phyloP scores from a whole-genome alignment of 2,888 invertebrate genomes.

The Phyto melanocephala region DNA sequence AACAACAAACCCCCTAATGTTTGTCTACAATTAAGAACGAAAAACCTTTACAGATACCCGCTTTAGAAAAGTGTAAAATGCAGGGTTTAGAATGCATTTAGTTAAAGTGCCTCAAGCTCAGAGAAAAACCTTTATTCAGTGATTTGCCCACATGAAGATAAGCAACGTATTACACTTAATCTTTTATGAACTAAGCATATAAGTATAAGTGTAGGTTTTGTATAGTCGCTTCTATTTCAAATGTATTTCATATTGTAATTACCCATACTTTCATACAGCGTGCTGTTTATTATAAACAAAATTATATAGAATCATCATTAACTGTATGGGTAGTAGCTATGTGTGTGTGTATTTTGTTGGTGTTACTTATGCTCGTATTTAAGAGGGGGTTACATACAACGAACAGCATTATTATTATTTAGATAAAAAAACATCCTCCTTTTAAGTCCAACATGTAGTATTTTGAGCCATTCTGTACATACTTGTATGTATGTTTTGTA shows the following conservation, averaged over 20 bases:
- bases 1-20: not conserved
- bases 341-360: too few species aligned
- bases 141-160: too few species aligned
- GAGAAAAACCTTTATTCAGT: too few species aligned
- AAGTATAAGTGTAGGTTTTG: not conserved
- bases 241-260: too few species aligned
- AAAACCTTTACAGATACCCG: not conserved
- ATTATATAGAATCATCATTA: not conserved
- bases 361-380: too few species aligned
- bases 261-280: not conserved
- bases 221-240: too few species aligned
- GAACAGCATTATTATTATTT: too few species aligned
- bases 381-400: too few species aligned
- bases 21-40: not conserved
- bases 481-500: not conserved
- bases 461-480: too few species aligned
- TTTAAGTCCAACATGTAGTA: too few species aligned
- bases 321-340: not conserved
- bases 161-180: not conserved
- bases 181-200: not conserved
- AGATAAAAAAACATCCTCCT: not conserved
- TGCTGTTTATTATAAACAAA: constrained; percentile 17
- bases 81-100: not conserved
- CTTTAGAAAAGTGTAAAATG: not conserved
- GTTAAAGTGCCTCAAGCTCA: not conserved